A percentile compares a stretch with the other conserved stretches of the same genome.
These are phyloP conservation scores for Laspeyria flexula DNA, from an alignment of 2,888 invertebrate genomes.

Conservation along the genomic window DNA sequence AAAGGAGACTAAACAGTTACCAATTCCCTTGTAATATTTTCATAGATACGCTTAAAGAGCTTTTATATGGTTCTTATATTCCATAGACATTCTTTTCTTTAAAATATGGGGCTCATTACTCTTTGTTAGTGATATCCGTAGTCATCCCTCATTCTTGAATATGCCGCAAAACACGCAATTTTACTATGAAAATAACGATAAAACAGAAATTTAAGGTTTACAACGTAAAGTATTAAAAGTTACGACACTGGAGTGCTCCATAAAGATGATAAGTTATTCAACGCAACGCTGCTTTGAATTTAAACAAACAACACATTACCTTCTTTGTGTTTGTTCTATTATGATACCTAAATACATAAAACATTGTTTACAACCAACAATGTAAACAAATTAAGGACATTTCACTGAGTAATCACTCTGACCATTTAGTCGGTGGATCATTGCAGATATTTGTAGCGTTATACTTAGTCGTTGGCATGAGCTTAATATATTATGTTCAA, in stretches of 20 bases:
- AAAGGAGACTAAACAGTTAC: no score
- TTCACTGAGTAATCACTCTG: no score
- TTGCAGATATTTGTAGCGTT: no score
- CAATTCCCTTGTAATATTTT: no score
- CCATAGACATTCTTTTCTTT: background rate
- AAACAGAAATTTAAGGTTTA: conserved; percentile 25
- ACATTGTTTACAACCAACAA: no score
- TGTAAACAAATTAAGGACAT: no score
- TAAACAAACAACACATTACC: conserved; percentile 15
- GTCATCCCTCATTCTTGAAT: background rate
- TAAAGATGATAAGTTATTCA: conserved; percentile 30
- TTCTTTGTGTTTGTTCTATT: conserved; percentile 4
- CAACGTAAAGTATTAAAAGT: conserved; percentile 33
- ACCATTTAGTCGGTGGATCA: no score
- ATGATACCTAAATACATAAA: background rate
- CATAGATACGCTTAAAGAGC: no score
- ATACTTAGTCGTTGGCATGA: no score
- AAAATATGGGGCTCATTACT: background rate
- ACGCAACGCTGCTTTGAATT: conserved; percentile 18
- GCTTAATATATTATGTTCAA: no score
- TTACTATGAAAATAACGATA: conserved; percentile 24
- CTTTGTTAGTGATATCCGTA: background rate
- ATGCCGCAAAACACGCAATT: conserved; percentile 16
- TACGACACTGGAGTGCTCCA: conserved; percentile 19
- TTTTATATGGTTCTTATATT: no score